Conservation (phyloP, 2,797 vertebrate species). For the Potorous gilbertii region DNA sequence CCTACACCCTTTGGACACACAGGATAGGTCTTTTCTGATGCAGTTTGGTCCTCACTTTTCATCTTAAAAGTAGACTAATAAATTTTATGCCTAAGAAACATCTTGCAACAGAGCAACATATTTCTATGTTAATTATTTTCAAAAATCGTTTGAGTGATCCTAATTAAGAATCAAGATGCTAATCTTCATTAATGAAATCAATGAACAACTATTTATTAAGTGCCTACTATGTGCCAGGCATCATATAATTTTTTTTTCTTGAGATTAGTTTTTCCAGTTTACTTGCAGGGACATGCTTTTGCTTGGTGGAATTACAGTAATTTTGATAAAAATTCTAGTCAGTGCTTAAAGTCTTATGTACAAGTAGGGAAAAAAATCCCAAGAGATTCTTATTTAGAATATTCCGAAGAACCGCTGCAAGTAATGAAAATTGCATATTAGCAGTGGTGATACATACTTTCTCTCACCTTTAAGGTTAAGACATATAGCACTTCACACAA, state of each 20-base stretch:
- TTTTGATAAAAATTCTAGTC: not conserved
- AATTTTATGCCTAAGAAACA: not conserved
- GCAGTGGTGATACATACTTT: not conserved
- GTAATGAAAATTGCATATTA: not conserved
- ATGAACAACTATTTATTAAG: not conserved
- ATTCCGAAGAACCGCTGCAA: not conserved
- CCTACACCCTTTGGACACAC: conserved; percentile 34
- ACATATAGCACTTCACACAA: not conserved
- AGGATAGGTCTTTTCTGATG: not conserved
- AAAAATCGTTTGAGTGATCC: not conserved
- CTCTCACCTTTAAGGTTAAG: not conserved
- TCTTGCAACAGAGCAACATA: not conserved
- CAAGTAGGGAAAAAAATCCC: not conserved
- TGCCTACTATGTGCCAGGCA: not conserved
- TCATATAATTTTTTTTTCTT: conserved; percentile 1
- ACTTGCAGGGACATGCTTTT: not conserved
- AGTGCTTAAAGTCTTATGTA: not conserved
- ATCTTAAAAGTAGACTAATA: not conserved
- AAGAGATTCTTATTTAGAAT: not conserved
- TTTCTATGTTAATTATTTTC: not conserved
- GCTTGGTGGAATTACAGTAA: not conserved
- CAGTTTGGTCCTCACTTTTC: not conserved
- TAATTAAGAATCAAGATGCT: not conserved
- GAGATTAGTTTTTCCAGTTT: not conserved
- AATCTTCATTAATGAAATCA: not conserved